Base-by-base conservation (phyloP, 23 tunicate species). In the Diplosoma virens region DNA sequence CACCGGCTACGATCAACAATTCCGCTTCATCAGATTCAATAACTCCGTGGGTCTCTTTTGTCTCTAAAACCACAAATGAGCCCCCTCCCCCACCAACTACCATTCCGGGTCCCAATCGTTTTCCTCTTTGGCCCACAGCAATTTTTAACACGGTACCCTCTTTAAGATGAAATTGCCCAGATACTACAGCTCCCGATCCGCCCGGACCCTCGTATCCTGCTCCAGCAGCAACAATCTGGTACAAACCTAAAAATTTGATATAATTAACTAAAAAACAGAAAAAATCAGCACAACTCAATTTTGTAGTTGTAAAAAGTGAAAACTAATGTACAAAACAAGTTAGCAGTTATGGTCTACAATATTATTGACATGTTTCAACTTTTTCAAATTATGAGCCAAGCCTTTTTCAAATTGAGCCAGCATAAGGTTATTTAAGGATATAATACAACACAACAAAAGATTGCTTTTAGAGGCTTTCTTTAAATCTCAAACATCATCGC, bases 61-160 rank as follows among this genome's bases (percentile, higher is more conserved):
- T 76, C 16, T 58, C 86, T 1, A 86, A 58, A 9, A 93, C 75
- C 36, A 93, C 98, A 70, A 87, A 93, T n/a, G 89, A 77, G 14
- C 94, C 98, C 23, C 98, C 98, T 29, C 89, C 89, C 0, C 98
- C 98, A 0, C 98, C 98, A 28, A 32, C 30, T n/a, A 67, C 48
- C 79, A 87, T 78, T 22, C 47, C 67, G 2, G 2, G 25, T 2
- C 89, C 84, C 1, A 58, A 41, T 5, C 41, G 37, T 7, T 37
- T 77, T 47, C 98, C 98, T 11, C 72, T 77, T 47, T 87, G 98
- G 1, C 94, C 98, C 23, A 93, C 98, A 17, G 88, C 94, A 26
- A 93, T 87, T 47, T 71, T 71, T 5, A 93, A 41, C 16, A 30
- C 25, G 6, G 81, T 58, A 2, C 98, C 98, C 66, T 93, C 87